Evolutionary conservation across 2,888 invertebrate genomes (phyloP).

Genomic region (Apantesis nais): DNA sequence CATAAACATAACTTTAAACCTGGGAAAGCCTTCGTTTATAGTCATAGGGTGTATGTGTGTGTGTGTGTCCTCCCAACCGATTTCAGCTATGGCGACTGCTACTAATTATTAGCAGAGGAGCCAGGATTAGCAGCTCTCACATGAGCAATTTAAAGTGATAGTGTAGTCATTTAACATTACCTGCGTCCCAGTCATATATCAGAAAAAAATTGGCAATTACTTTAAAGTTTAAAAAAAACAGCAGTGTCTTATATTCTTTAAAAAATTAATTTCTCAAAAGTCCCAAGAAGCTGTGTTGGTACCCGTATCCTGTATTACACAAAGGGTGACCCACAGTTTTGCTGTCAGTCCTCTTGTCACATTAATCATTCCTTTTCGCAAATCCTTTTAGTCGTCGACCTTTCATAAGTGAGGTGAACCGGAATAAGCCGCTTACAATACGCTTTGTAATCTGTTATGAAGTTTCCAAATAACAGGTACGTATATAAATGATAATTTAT

Average conservation of each 20-base stretch:
- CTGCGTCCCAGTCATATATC: no score
- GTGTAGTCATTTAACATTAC: no score
- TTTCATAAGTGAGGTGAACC: slow-evolving; percentile 52
- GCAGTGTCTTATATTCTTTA: background rate
- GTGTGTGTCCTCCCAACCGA: no score
- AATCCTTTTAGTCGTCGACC: slow-evolving; percentile 62
- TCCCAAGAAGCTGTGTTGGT: slow-evolving; percentile 7
- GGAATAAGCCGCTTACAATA: slow-evolving; percentile 57
- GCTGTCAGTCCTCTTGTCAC: slow-evolving; percentile 46
- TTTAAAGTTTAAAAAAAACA: background rate
- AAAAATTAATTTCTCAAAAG: slow-evolving; percentile 1
- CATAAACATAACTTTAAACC: no score
- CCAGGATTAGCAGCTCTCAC: no score
- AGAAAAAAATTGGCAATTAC: background rate
- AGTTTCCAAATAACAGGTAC: slow-evolving; percentile 12
- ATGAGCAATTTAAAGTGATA: no score
- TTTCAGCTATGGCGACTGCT: no score
- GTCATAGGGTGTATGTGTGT: no score
- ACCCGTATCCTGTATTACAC: slow-evolving; percentile 29
- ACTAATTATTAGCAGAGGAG: no score
- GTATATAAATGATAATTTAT: background rate
- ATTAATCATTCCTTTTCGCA: slow-evolving; percentile 64
- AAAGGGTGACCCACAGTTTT: slow-evolving; percentile 47
- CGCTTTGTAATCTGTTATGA: slow-evolving; percentile 14
- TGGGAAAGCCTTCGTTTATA: no score